phyloP scores from a whole-genome alignment of 2,113 vertebrate genomes.

The Pogona vitticeps region DNA sequence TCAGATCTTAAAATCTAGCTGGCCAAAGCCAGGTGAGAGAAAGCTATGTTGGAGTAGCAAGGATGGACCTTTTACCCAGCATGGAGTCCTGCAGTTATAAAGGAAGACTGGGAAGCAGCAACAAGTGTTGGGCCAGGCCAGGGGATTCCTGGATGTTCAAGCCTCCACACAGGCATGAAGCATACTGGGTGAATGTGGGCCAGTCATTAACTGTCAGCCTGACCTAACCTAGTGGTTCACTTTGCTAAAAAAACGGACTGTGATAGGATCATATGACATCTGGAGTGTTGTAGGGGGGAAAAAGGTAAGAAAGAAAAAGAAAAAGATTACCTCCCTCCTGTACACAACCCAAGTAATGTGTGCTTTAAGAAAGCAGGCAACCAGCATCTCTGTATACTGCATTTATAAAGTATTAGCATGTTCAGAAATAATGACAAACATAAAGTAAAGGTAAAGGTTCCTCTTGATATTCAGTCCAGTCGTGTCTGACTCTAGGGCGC shows the following conservation, averaged over 20 bases:
- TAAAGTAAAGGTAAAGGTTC: too few relatives aligned
- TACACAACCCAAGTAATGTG: not conserved
- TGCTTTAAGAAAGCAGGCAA: too few relatives aligned
- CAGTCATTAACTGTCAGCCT: not conserved
- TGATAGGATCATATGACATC: not conserved
- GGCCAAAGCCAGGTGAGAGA: conserved; percentile 23
- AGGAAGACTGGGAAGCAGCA: not conserved
- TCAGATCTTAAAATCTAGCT: too few relatives aligned
- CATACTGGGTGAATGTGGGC: not conserved
- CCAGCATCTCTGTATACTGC: too few relatives aligned
- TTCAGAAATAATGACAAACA: too few relatives aligned
- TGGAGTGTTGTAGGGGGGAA: too few relatives aligned
- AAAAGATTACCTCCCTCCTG: not conserved
- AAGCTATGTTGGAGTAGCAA: not conserved
- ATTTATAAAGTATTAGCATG: too few relatives aligned
- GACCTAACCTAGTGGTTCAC: not conserved
- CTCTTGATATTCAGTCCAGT: too few relatives aligned
- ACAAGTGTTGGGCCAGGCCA: not conserved
- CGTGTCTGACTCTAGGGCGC: too few relatives aligned
- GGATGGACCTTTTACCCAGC: not conserved
- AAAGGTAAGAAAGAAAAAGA: not conserved
- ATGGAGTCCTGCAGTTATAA: not conserved
- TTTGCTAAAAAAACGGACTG: not conserved
- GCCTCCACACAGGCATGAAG: not conserved
- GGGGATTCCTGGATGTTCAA: not conserved